Conservation (phyloP, 2,888 invertebrate genomes). For the Ophion slaviceki region DNA sequence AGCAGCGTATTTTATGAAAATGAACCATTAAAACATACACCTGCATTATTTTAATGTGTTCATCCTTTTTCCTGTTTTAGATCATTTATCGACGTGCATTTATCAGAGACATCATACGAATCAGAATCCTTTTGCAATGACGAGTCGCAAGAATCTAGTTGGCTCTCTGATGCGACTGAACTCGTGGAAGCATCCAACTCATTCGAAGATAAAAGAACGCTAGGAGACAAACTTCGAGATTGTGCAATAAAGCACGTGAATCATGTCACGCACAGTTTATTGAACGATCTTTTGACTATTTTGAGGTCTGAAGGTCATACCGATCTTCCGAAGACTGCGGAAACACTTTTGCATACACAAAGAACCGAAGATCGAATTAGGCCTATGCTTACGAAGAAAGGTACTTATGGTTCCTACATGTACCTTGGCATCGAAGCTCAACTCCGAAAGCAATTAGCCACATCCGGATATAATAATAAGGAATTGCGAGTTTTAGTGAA, state of each 20-base stretch:
- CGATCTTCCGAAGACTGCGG: constrained; percentile 54
- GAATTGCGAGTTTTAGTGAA: constrained; percentile 43
- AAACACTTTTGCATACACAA: constrained; percentile 35
- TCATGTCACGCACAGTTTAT: constrained; percentile 40
- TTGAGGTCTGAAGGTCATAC: constrained; percentile 53
- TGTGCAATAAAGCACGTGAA: constrained; percentile 51
- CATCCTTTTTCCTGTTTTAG: constrained; percentile 44
- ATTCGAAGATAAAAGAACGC: constrained; percentile 24
- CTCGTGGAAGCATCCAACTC: background rate
- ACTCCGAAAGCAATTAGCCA: constrained; percentile 29
- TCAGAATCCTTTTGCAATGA: constrained; percentile 18
- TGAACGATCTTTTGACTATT: constrained; percentile 36
- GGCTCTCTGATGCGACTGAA: constrained; percentile 28
- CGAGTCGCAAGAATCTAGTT: constrained; percentile 22
- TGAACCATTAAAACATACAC: too few relatives aligned
- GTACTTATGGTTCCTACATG: constrained; percentile 41
- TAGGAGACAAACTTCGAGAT: constrained; percentile 47
- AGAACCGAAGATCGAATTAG: constrained; percentile 25
- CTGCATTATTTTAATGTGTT: constrained; percentile 10
- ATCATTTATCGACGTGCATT: constrained; percentile 32
- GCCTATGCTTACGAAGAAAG: constrained; percentile 44
- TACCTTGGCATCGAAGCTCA: constrained; percentile 46
- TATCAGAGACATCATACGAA: constrained; percentile 42
- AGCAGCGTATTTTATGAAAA: too few relatives aligned
- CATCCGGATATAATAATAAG: constrained; percentile 29